Evolutionary conservation across 2,797 vertebrate genomes (phyloP).

Genomic region (Pelodytes ibericus): DNA sequence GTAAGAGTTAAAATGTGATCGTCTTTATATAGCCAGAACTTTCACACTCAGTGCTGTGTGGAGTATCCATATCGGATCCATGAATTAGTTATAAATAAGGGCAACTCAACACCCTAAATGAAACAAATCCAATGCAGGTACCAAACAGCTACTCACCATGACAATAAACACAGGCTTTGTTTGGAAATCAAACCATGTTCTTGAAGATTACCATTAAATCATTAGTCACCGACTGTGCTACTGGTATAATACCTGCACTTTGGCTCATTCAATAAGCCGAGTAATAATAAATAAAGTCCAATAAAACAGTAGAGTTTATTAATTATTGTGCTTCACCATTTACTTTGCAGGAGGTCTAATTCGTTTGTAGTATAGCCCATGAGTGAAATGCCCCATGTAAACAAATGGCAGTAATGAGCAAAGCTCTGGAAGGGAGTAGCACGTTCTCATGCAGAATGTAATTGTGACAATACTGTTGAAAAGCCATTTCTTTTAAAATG

Average conservation of each 20-base stretch:
- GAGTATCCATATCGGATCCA: constrained; percentile 3
- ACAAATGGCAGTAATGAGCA: background rate
- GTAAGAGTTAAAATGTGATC: background rate
- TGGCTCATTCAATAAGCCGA: background rate
- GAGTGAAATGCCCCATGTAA: background rate
- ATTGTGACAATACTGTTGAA: background rate
- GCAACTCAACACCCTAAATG: background rate
- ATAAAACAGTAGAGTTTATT: background rate
- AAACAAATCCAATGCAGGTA: background rate
- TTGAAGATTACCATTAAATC: background rate
- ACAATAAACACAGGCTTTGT: background rate
- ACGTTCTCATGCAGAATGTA: background rate
- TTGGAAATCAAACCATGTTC: background rate
- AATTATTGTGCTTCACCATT: background rate
- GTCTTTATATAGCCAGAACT: too few relatives aligned
- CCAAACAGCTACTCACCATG: background rate
- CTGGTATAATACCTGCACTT: background rate
- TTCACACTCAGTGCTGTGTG: background rate
- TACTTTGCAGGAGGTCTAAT: background rate
- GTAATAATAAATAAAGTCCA: background rate
- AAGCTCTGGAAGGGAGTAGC: background rate
- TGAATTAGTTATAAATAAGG: constrained; percentile 18
- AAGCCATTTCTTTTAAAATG: constrained; percentile 7
- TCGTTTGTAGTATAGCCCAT: background rate
- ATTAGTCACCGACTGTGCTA: background rate